Conservation (phyloP, 2,113 vertebrate species). For the Bungarus multicinctus region DNA sequence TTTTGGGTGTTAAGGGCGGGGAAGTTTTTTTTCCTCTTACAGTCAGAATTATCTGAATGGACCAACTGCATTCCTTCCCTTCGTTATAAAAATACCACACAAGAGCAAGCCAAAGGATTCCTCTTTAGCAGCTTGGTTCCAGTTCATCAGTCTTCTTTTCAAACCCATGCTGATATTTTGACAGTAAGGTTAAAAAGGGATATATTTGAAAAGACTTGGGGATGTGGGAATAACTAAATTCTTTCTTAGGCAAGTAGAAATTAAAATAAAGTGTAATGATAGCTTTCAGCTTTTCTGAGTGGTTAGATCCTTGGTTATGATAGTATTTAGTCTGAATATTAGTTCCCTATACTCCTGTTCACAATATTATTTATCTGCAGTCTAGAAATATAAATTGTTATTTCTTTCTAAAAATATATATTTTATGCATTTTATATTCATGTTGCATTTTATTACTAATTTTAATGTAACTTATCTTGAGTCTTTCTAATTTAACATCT, state of each 20-base stretch:
- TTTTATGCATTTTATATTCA: not conserved
- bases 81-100: slow-evolving; percentile 2
- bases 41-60: not conserved
- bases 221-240: not conserved
- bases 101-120: not conserved
- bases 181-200: slow-evolving; percentile 11
- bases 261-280: not conserved
- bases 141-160: not conserved
- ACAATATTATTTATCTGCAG: not conserved
- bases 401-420: not conserved
- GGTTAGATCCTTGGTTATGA: not conserved
- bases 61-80: not conserved
- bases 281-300: not conserved
- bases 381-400: not conserved
- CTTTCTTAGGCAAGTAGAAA: not conserved
- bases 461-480: not conserved
- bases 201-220: not conserved
- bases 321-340: not conserved
- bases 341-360: not conserved
- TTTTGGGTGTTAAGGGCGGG: slow-evolving; percentile 13
- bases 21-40: not conserved
- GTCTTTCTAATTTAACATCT: not conserved
- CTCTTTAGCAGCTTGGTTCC: not conserved
- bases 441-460: not conserved
- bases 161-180: not conserved